Evolutionary conservation across 1,140 invertebrate species (phyloP), one percentile per base, ranked within the genome.

Genomic region (Plodia interpunctella): DNA sequence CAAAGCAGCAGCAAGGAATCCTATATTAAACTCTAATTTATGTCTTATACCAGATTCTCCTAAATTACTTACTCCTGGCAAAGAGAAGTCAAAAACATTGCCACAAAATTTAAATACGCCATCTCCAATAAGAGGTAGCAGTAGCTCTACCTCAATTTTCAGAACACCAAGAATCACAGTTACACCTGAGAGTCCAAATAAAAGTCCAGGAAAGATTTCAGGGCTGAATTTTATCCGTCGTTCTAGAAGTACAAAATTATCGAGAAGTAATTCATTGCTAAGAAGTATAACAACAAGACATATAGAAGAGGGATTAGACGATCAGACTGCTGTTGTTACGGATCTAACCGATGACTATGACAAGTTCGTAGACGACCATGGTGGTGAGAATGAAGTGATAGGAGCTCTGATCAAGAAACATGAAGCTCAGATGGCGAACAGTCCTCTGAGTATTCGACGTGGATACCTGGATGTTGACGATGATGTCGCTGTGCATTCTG

Each of bases 171-270:
- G 76, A 68, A 88, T 87, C 60, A 88, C 82, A 0, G 78, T 85
- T 19, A 86, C 83, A 25, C 83, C 87, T 13, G 87, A 88, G 20
- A 88, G 84, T 73, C 80, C 85, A n/a, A 87, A 83, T 56, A 88
- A 80, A 63, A 83, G 87, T 66, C 80, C 91, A 5, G 91, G 90
- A 32, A 91, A 90, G 70, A 80, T 87, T 61, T 90, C 91, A 17
- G 87, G 90, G 15, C 73, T 92, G 0, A 92, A 91, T 74, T 91
- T 92, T 38, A 94, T 95, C 62, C 87, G 94, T 6, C 84, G 94
- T 44, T 94, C 94, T 0, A 92, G 94, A 68, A 94, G 94, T 65
- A 94, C 93, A 0, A 95, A 94, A 77, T 73, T 95, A 13, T 92
- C 93, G 0, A 90, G 93, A 56, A 94, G 93, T 68, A 93, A 92